Conservation (phyloP, 2,797 vertebrate genomes). For the Todus mexicanus region DNA sequence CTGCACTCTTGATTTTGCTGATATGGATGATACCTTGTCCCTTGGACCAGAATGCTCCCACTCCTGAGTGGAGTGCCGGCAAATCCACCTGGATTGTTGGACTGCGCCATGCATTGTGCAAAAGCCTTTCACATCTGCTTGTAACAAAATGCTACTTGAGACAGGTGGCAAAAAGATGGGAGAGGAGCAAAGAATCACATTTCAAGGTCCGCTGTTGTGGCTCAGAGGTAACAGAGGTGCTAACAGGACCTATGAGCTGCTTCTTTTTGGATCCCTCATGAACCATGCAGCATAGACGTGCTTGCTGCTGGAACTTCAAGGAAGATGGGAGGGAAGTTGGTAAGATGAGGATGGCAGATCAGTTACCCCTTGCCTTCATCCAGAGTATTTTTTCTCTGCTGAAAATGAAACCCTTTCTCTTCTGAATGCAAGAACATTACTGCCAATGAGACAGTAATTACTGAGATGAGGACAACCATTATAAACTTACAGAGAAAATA, state of each 20-base stretch:
- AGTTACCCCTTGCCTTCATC: not conserved
- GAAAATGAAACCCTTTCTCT: not conserved
- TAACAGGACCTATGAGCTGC: not conserved
- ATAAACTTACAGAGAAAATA: not conserved
- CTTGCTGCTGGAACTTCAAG: not conserved
- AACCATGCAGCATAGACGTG: not conserved
- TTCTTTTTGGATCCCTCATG: not conserved
- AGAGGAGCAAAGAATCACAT: not conserved
- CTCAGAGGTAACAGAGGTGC: not conserved
- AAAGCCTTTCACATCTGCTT: not conserved
- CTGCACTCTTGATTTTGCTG: not conserved
- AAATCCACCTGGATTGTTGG: not conserved
- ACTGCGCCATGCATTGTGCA: not conserved
- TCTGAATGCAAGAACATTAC: not conserved
- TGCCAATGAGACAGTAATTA: not conserved
- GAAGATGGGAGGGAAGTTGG: not conserved
- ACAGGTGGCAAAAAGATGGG: not conserved
- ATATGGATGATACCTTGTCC: not conserved
- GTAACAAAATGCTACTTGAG: not conserved
- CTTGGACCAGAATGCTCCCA: not conserved
- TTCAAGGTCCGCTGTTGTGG: not conserved
- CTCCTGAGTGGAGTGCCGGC: not conserved
- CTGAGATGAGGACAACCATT: not conserved
- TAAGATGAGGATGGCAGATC: not conserved
- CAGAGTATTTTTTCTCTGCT: not conserved